Evolutionary conservation across 2,888 invertebrate genomes (phyloP), one percentile per base, ranked within the genome.

Genomic region (Phania funesta): DNA sequence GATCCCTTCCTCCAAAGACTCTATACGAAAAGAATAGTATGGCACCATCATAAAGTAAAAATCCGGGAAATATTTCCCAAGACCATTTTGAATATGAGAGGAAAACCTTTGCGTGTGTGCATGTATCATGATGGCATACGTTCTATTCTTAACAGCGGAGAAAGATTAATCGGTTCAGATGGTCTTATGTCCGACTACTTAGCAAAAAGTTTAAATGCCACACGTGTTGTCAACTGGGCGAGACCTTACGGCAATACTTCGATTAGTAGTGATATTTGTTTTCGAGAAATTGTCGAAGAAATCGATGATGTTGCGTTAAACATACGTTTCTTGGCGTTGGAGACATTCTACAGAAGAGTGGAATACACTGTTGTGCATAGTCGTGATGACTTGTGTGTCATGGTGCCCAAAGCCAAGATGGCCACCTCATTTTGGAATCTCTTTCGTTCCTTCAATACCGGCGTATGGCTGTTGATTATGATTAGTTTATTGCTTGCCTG

Each of bases 371-470:
- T 92, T 62, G 92, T 93, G 2, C 88, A 93, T 6, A 89, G 86
- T 9, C 92, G 93, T 79, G 93, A 93, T 80, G 92, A 92, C 85
- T 84, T 93, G 9, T 93, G 93, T 86, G 92, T 93, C 64, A 83
- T 93, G 26, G 90, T 93, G 6, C 92, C 92, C 71, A 93, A 92
- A 84, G 91, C 93, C 0, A 87, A 87, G 9, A 88, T 88, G n/a
- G 92, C 92, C 73, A 91, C 93, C 0, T 90, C 92, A 0, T 92
- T 93, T 84, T 91, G 90, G 85, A 91, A 91, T 75, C 84, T 91
- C 6, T 90, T 91, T 83, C 88, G 88, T 1, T 87, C 91, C 0
- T 91, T 91, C 64, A 82, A 87, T 5, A 13, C 65, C 0, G 62
- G 77, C 9, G 90, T 90, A 4, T 91, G 91, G 91, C 5, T 86